Evolutionary conservation across 1,140 invertebrate species (phyloP), one percentile per base, ranked within the genome.

Genomic region (Brachionus paranguensis): DNA sequence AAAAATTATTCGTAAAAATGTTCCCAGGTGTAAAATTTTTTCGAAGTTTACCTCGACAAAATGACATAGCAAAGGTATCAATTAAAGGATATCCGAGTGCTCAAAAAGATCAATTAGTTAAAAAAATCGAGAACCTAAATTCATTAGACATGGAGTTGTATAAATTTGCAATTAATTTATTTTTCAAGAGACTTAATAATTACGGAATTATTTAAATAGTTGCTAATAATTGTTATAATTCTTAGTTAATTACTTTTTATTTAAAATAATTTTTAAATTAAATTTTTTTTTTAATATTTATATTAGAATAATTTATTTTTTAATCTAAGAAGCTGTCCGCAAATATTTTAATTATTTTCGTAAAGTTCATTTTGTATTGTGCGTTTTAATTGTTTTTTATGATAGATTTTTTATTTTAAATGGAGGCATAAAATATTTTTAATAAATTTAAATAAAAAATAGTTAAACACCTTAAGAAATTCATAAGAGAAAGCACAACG

Each of bases 101-200:
- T 91, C 47, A 88, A 91, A 1, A 91, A 93, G 84, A 93, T 95
- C 87, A 89, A 94, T 33, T 72, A 43, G 5, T 68, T 0, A 91
- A 92, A 17, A 92, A 91, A 87, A 93, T 99, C 85, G 92, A 92
- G 86, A 90, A 92, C 86, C 90, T 95, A 64, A 99, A 99, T 91
- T 91, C 92, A 68, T 91, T 99, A 70, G 97, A 99, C 89, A 90
- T 97, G 37, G 93, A 97, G 90, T 91, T 99, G 24, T 99, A 99
- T 88, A 92, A 94, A 81, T 99, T 94, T 91, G 96, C 97, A 64
- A 94, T 94, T 88, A 92, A 93, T 87, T 91, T 99, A 85, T 93
- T 98, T 86, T 92, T 95, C 86, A 91, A 94, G 87, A 92, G 95
- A 86, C 95, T 96, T 88, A 92, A 76, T 29, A 50, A 76, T 76